Base-by-base conservation (phyloP, 53 echinoderm and acorn worm genomes). In the Temnopleurus reevesii region DNA sequence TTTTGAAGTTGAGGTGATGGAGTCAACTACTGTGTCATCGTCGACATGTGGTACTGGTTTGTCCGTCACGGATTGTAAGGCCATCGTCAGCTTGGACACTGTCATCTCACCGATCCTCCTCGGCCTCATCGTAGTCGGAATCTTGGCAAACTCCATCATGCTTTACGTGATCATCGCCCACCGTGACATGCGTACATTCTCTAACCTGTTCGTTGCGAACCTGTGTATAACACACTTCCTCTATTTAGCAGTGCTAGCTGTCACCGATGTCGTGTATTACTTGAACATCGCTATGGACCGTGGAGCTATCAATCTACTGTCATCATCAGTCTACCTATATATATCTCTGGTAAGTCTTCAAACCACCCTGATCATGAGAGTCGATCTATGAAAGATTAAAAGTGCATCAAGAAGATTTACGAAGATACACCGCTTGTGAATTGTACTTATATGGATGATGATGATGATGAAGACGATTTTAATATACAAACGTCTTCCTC, bases 121-220 rank as follows among this genome's bases (percentile, higher is more conserved):
- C 8, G 46, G 29, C 30, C 51, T 87, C 49, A 64, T 66, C 66
- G 49, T 87, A 46, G 71, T 71, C 64, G 88, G 88, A 19, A 33
- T 87, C 17, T 31, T 87, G 33, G 88, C 88, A 12, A 87, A 87
- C 71, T 29, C 49, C 4, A 21, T 71, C 9, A 49, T 87, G 21
- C 71, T 87, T 21, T 87, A 26, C 76, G 88, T 87, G 71, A 87
- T 71, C 46, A 65, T 66, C 88, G 88, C 71, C 31, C 49, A 87
- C 47, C 66, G 88, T 0, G 71, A 66, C 34, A 66, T 71, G 88
- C 71, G 38, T n/a, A 87, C 66, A 8, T 87, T 87, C 88, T n/a
- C 88, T 29, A 66, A 87, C 27, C 36, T 87, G 2, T 87, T 87
- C 53, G 66, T 71, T 10, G 88, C 88, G 6, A 66, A 87, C 46